Base-by-base conservation (phyloP, 2,888 invertebrate genomes). In the Nebria salina region DNA sequence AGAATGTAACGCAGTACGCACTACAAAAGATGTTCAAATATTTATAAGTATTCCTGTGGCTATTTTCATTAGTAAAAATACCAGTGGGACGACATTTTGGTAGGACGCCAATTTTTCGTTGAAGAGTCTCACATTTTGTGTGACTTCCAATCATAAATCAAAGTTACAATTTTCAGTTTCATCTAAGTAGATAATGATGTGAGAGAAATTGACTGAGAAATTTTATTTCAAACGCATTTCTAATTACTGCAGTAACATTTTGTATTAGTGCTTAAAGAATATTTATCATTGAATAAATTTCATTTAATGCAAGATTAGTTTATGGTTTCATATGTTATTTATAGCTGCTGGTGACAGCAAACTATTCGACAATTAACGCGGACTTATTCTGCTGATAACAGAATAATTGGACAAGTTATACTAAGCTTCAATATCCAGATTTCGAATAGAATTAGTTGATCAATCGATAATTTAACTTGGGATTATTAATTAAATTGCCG, bases 1-100 rank as follows among this genome's bases (percentile, higher is more conserved):
- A 20, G 20, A 20, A 11, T 54, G 13, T 54, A 43, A 43, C 43
- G 7, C 43, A 43, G 54, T 54, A 13, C 54, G 54, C 54, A 54
- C 54, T 54, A 54, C 54, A 54, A 54, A 54, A 54, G 54, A 54
- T 54, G 54, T 54, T 54, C 54, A 54, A 54, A 54, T 54, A 54
- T 54, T 54, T 54, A 54, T 54, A 54, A 54, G 54, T 54, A 54
- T 54, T 54, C 8, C 8, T 54, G 54, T 4, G 34, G 34, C 34
- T 34, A 34, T 34, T 34, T 34, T 34, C 34, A 34, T 34, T 34
- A 34, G 34, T 34, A 34, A 34, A 34, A 34, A 34, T 4, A 4
- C 34, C 34, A 34, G 34, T 34, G 34, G 34, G 34, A 34, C 34
- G 54, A 54, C 54, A 13, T 54, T 54, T 54, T 54, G 54, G 54